Percentiles rank a stretch among this genome's conserved stretches.
Evolutionary conservation across 2,797 vertebrate species (phyloP).

Genomic region (Mormyrus hasselquistii): DNA sequence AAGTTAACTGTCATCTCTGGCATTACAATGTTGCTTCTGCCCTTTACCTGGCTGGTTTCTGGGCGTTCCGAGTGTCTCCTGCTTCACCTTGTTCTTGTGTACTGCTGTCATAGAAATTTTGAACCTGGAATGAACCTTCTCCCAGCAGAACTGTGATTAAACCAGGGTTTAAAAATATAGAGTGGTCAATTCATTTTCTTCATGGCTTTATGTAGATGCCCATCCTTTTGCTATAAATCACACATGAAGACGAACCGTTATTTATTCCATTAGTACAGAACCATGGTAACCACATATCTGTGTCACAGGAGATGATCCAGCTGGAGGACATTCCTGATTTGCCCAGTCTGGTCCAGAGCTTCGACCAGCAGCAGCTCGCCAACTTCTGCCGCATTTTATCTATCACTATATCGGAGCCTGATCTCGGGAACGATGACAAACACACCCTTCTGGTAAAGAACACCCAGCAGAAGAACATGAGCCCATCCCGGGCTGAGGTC

Average conservation of each 20-base stretch:
- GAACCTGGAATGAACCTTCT: neutral
- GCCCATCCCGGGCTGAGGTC: conserved; percentile 85
- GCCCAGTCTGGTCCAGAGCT: conserved; percentile 85
- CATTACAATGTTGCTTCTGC: neutral
- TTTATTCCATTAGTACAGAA: neutral
- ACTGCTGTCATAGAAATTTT: neutral
- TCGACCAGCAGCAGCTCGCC: conserved; percentile 95
- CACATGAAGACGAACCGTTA: neutral
- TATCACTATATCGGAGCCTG: conserved; percentile 94
- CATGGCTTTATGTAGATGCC: neutral
- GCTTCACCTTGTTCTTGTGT: neutral
- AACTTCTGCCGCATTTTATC: conserved; percentile 98
- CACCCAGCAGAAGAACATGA: conserved; percentile 84
- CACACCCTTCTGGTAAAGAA: conserved; percentile 95
- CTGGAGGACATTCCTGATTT: conserved; percentile 93
- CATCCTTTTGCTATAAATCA: neutral
- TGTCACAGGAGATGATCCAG: conserved; percentile 86
- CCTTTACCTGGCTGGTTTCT: neutral
- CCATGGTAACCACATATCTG: neutral
- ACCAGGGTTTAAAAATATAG: neutral
- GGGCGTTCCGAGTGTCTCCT: neutral
- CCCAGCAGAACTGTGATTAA: neutral
- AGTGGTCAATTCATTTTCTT: neutral
- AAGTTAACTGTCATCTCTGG: neutral
- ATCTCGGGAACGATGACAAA: conserved; percentile 91